A percentile compares a stretch with the other conserved stretches of the same genome.
Evolutionary conservation across 2,888 invertebrate genomes (phyloP).

Genomic region (Alloplasta piceator): DNA sequence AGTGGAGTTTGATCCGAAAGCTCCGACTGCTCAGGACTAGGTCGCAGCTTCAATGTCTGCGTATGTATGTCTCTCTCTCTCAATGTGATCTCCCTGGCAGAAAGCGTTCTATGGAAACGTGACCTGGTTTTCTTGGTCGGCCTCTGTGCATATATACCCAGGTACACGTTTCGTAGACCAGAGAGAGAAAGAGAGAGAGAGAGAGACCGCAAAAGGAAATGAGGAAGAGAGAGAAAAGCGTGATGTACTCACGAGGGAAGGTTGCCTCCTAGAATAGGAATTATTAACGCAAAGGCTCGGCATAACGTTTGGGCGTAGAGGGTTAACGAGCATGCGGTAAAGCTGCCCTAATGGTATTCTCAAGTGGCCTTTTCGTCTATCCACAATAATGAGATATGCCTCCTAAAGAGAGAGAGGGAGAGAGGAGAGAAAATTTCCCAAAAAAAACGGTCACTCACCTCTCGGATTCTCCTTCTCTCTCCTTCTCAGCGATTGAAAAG

Average conservation of each 20-base stretch:
- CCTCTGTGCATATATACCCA: slow-evolving; percentile 46
- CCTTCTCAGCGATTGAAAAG: slow-evolving; percentile 41
- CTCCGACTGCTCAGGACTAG: slow-evolving; percentile 40
- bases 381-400: slow-evolving; percentile 34
- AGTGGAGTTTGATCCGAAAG: slow-evolving; percentile 58
- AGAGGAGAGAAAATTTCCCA: slow-evolving; percentile 48
- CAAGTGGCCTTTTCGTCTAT: slow-evolving; percentile 48
- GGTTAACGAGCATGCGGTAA: slow-evolving; percentile 61
- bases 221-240: slow-evolving; percentile 42
- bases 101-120: slow-evolving; percentile 58
- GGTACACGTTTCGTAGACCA: slow-evolving; percentile 49
- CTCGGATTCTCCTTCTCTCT: slow-evolving; percentile 35
- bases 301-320: slow-evolving; percentile 50
- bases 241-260: slow-evolving; percentile 52
- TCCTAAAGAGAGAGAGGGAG: slow-evolving; percentile 14
- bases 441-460: slow-evolving; percentile 67
- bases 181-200: slow-evolving; percentile 19
- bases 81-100: slow-evolving; percentile 18
- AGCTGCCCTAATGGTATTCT: slow-evolving; percentile 51
- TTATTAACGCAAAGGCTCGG: slow-evolving; percentile 60
- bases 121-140: slow-evolving; percentile 59
- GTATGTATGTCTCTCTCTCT: slow-evolving; percentile 13
- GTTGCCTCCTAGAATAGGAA: slow-evolving; percentile 54
- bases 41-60: slow-evolving; percentile 26
- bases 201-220: slow-evolving; percentile 28